phyloP scores from a whole-genome alignment of 2,113 vertebrate genomes.

The Sialia sialis region DNA sequence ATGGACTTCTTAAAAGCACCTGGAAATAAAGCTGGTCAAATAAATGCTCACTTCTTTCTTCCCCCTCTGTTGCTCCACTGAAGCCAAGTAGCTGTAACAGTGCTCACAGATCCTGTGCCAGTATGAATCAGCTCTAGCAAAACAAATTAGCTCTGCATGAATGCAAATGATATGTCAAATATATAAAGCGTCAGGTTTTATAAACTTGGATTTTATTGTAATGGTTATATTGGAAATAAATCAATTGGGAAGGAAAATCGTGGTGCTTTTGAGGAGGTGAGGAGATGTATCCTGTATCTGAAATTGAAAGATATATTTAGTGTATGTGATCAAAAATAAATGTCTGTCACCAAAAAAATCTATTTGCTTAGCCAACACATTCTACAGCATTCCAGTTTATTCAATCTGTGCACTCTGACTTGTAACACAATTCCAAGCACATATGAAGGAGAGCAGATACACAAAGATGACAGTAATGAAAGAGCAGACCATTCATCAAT shows the following conservation, averaged over 20 bases:
- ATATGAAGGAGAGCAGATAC: conserved; percentile 22
- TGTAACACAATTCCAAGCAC: conserved; percentile 12
- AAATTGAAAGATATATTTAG: background rate
- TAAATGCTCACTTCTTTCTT: background rate
- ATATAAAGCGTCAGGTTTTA: conserved; percentile 18
- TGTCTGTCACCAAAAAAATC: background rate
- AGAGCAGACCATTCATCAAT: conserved; percentile 18
- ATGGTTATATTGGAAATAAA: conserved; percentile 12
- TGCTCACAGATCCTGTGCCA: background rate
- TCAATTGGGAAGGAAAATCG: background rate
- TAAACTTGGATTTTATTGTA: background rate
- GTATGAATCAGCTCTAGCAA: background rate
- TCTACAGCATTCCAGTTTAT: background rate
- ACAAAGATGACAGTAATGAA: conserved; percentile 44
- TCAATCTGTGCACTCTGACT: background rate
- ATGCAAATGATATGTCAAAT: background rate
- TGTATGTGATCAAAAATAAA: background rate
- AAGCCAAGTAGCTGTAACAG: background rate
- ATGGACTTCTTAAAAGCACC: background rate
- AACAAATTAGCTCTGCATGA: background rate
- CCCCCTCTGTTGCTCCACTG: background rate
- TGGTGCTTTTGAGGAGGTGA: background rate
- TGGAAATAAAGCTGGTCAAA: background rate
- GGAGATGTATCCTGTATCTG: background rate
- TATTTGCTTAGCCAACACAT: background rate